These are phyloP conservation scores for Ectemnius cavifrons DNA, from an alignment of 2,888 invertebrate genomes.

Conservation along the genomic window DNA sequence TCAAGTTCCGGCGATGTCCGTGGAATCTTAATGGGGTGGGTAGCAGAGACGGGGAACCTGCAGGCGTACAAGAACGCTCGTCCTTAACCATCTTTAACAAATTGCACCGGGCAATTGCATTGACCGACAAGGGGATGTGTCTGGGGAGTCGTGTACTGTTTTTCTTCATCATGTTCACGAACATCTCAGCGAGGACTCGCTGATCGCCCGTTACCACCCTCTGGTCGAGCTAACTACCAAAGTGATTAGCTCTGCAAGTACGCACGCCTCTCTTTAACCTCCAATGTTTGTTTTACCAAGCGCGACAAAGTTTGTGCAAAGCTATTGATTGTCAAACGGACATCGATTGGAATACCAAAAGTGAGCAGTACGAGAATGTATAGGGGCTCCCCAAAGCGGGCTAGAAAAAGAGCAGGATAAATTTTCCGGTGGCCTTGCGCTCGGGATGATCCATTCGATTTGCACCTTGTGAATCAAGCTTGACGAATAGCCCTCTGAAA, in stretches of 20 bases:
- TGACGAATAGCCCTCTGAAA: constrained; percentile 45
- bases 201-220: constrained; percentile 15
- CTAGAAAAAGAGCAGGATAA: background rate
- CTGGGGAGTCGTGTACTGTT: constrained; percentile 51
- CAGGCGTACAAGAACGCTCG: constrained; percentile 61
- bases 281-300: too few species aligned
- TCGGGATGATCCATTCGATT: constrained; percentile 12
- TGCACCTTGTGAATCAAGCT: constrained; percentile 41
- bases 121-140: constrained; percentile 55
- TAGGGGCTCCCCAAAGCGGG: too few species aligned
- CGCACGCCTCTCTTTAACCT: too few species aligned
- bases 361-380: too few species aligned
- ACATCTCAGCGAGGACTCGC: constrained; percentile 42
- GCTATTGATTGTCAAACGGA: too few species aligned
- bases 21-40: constrained; percentile 60
- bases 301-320: too few species aligned
- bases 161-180: constrained; percentile 52
- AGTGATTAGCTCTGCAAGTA: too few species aligned
- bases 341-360: too few species aligned
- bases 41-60: constrained; percentile 35
- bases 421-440: background rate
- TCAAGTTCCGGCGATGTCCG: constrained; percentile 57
- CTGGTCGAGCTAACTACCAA: too few species aligned
- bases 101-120: constrained; percentile 59
- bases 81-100: constrained; percentile 65